Evolutionary conservation across 1,140 invertebrate genomes (phyloP).

Genomic region (Drosophila tsacasi): DNA sequence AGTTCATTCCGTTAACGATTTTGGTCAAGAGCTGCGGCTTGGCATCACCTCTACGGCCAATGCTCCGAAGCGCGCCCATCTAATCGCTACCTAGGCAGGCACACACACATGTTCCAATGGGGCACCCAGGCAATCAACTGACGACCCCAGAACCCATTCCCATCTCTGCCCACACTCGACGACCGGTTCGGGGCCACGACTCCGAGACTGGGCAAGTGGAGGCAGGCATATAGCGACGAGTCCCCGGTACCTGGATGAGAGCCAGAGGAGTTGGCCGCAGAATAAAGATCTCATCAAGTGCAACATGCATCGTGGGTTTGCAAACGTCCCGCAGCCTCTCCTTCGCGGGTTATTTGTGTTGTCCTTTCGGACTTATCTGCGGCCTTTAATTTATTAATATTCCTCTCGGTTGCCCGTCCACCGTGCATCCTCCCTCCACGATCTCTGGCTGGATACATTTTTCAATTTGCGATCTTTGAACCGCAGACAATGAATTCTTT

Average conservation of each 20-base stretch:
- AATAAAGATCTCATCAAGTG: conserved; percentile 82
- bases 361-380: conserved; percentile 71
- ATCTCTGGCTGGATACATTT: conserved; percentile 62
- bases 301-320: conserved; percentile 68
- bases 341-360: conserved; percentile 60
- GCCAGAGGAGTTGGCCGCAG: conserved; percentile 32
- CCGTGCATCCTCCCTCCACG: background rate
- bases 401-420: conserved; percentile 40
- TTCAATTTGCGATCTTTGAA: conserved; percentile 84
- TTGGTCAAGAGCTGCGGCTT: conserved; percentile 16
- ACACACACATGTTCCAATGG: conserved; percentile 42
- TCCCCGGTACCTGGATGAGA: conserved; percentile 2
- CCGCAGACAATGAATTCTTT: conserved; percentile 79
- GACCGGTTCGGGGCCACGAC: conserved; percentile 22
- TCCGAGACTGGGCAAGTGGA: conserved; percentile 32
- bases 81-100: conserved; percentile 56
- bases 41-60: conserved; percentile 36
- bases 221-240: background rate
- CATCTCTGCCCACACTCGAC: conserved; percentile 47
- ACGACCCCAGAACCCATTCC: conserved; percentile 30
- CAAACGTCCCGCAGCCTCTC: conserved; percentile 1
- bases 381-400: conserved; percentile 84
- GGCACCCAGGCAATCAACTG: conserved; percentile 53
- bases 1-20: conserved; percentile 46
- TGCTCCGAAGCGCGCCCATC: conserved; percentile 40